A percentile compares a stretch with the other conserved stretches of the same genome.
These are phyloP conservation scores for Drosophila eohydei DNA, from an alignment of 2,888 invertebrate genomes.

Conservation along the genomic window DNA sequence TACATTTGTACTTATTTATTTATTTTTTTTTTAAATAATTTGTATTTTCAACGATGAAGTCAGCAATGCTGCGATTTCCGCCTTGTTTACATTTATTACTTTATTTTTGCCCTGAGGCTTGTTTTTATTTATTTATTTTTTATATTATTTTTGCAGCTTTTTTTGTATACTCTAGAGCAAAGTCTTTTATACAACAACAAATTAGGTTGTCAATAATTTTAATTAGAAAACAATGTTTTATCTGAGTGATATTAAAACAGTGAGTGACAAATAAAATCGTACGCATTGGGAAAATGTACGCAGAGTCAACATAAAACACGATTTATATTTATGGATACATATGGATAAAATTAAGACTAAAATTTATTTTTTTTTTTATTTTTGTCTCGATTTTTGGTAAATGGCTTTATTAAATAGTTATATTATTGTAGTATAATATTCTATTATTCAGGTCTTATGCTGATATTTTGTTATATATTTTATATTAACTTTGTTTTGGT, in stretches of 20 bases:
- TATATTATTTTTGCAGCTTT: not conserved
- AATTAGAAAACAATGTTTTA: not conserved
- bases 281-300: not conserved
- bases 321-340: not conserved
- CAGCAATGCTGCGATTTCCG: constrained; percentile 19
- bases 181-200: too few relatives aligned
- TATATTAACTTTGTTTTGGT: too few relatives aligned
- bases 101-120: not conserved
- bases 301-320: not conserved
- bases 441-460: not conserved
- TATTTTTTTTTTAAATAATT: not conserved
- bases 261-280: not conserved
- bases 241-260: not conserved
- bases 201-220: not conserved
- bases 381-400: too few relatives aligned
- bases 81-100: constrained; percentile 20
- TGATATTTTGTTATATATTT: not conserved
- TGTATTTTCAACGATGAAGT: constrained; percentile 38
- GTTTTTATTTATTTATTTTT: not conserved
- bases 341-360: too few relatives aligned
- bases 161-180: not conserved
- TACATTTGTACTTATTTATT: constrained; percentile 1
- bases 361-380: too few relatives aligned
- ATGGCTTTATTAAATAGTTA: too few relatives aligned
- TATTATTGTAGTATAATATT: not conserved